Percentiles rank a stretch among this genome's conserved stretches.
Evolutionary conservation across 1,140 invertebrate species (phyloP).

Genomic region (Halesus radiatus): DNA sequence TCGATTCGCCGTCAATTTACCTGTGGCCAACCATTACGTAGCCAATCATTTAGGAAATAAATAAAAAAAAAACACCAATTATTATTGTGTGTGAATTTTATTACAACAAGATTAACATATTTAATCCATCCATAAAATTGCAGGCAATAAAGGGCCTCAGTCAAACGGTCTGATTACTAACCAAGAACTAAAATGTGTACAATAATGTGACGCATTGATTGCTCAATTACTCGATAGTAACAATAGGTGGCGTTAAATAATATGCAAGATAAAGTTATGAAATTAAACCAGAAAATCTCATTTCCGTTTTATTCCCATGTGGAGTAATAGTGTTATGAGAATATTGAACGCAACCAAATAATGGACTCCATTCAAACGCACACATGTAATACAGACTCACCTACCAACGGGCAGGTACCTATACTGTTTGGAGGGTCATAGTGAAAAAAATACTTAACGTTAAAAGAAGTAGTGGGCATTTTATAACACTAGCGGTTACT

Average conservation of each 20-base stretch:
- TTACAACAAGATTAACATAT: slow-evolving; percentile 44
- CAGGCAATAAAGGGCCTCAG: slow-evolving; percentile 30
- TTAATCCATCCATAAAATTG: slow-evolving; percentile 40
- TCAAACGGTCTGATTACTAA: slow-evolving; percentile 38
- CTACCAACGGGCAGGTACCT: too few species aligned
- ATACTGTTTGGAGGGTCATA: too few species aligned
- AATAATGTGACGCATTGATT: slow-evolving; percentile 36
- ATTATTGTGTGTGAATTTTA: slow-evolving; percentile 43
- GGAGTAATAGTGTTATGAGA: slow-evolving; percentile 19
- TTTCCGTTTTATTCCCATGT: slow-evolving; percentile 35
- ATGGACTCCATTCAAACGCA: too few species aligned
- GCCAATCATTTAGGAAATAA: slow-evolving; percentile 15
- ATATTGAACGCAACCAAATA: slow-evolving; percentile 25
- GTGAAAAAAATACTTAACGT: too few species aligned
- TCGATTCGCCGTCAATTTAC: slow-evolving; percentile 11
- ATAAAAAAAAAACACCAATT: slow-evolving; percentile 36
- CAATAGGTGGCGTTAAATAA: slow-evolving; percentile 22
- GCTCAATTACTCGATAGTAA: slow-evolving; percentile 23
- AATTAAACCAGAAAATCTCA: slow-evolving; percentile 33
- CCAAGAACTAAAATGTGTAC: slow-evolving; percentile 22
- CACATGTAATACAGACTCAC: too few species aligned
- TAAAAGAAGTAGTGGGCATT: too few species aligned
- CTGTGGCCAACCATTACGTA: slow-evolving; percentile 17
- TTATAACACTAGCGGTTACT: too few species aligned
- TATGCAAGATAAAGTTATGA: slow-evolving; percentile 33